Evolutionary conservation across 92 coral and sea anemone genomes (phyloP), one percentile per base, ranked within the genome.

Genomic region (Palythoa grandis): DNA sequence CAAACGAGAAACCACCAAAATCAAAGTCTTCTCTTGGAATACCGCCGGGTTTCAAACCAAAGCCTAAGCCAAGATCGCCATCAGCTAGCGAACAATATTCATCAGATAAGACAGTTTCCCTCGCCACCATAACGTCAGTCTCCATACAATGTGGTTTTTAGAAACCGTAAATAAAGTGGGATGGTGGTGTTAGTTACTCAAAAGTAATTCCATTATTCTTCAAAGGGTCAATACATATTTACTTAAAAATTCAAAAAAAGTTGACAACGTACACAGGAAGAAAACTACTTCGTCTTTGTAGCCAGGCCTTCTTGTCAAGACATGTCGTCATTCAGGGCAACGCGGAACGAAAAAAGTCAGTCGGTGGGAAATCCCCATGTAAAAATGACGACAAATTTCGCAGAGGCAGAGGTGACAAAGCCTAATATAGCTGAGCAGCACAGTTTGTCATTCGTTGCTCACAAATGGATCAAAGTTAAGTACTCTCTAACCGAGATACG

Each of bases 11-110:
- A 22, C 74, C 78, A 48, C 74, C 70, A 23, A 40, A 70, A 12
- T 76, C 54, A 6, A 79, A 83, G 12, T 90, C 90, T 16, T 65
- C 68, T 68, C 89, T 90, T 9, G 95, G 98, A 23, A 94, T 71
- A 52, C 95, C 98, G 19, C 98, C 98, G 5, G 98, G 98, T 77
- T 94, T 94, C 13, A 89, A 61, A 50, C 98, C 98, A 47, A 89
- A 90, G 13, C 98, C 98, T 52, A 94, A 88, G 2, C 98, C 98
- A 20, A 94, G 86, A 84, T 94, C 98, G 78, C 88, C 93, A 19
- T 94, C 89, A 35, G 48, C 72, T 52, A 63, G 47, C 25, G 82
- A 77, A 56, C 61, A 87, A 38, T 78, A 88, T n/a, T 89, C 88
- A 37, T 91, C 93, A 3, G 93, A 91, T 7, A 90, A 91, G 35